A percentile compares a stretch with the other conserved stretches of the same genome.
These are phyloP conservation scores for Bubo blakistoni DNA, from an alignment of 2,113 vertebrate genomes.

Conservation along the genomic window DNA sequence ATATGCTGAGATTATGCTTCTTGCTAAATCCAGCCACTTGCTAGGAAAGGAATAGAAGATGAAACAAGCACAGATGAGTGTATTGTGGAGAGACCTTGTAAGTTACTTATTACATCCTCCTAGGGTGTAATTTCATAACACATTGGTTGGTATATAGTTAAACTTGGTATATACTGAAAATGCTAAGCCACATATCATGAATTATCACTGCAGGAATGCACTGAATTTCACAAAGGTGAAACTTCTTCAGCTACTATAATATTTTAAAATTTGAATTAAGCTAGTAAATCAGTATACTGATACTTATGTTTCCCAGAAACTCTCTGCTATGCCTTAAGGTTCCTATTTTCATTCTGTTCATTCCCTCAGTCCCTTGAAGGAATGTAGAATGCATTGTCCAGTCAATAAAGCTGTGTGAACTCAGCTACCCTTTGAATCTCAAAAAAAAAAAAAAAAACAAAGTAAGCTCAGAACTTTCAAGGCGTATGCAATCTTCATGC, in stretches of 20 bases:
- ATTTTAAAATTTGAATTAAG: not conserved
- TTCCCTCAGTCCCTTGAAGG: not conserved
- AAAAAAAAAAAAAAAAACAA: not conserved
- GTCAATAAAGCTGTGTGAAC: not conserved
- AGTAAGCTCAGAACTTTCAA: not conserved
- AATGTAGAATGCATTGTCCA: not conserved
- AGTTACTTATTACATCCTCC: not conserved
- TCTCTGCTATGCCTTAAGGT: not conserved
- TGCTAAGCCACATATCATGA: not conserved
- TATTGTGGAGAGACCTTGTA: not conserved
- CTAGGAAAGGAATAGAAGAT: not conserved
- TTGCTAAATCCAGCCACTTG: not conserved
- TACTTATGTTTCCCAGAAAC: not conserved
- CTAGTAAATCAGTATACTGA: not conserved
- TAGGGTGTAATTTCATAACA: not conserved
- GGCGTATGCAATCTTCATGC: not conserved
- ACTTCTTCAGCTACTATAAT: not conserved
- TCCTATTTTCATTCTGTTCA: not conserved
- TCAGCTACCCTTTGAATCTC: not conserved
- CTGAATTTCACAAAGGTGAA: not conserved
- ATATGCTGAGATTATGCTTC: not conserved
- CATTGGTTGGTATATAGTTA: not conserved
- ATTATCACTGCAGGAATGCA: not conserved
- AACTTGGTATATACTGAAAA: not conserved
- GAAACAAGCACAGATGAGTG: not conserved